Evolutionary conservation across 2,888 invertebrate genomes (phyloP), one percentile per base, ranked within the genome.

Genomic region (Lysandra bellargus): DNA sequence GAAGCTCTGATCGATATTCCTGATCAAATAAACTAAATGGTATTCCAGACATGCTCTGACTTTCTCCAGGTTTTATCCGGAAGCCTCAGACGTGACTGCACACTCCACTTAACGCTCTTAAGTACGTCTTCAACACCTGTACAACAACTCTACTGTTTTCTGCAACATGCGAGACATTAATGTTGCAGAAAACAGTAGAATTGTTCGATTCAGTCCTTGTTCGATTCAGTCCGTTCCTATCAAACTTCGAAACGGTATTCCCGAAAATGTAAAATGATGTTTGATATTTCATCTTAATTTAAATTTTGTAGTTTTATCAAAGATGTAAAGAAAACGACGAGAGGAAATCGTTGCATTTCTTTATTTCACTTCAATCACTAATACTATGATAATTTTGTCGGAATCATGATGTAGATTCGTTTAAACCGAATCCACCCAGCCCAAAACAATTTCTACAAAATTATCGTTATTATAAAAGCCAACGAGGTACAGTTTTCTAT

Each of bases 381-480:
- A 80, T 78, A 80, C 80, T 76, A 81, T 82, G 80, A 80, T 82
- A 82, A 81, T 84, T 81, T 87, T 86, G 87, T 88, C 88, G 89
- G 88, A 88, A 85, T 83, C 85, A 90, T 89, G 88, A 87, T 87
- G 84, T 89, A 89, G 88, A 90, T 89, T 76, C 57, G 53, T 86
- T 84, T 81, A 79, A 77, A 82, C 80, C 80, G 85, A 90, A 91
- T 85, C 91, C 91, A 89, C 90, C 91, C 94, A 93, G 93, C 93
- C 93, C 86, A 83, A 79, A 88, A 89, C 90, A 88, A 86, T 88
- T 80, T 85, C 87, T 86, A 87, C 87, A 89, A 87, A 86, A 84
- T 78, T 61, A 79, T 81, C 79, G 79, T 60, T 78, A 80, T 81
- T 81, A 74, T 79, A 74, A 81, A 78, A 79, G 78, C 77, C 79